phyloP scores from a whole-genome alignment of 1,140 invertebrate species.

The Meloidogyne exigua region DNA sequence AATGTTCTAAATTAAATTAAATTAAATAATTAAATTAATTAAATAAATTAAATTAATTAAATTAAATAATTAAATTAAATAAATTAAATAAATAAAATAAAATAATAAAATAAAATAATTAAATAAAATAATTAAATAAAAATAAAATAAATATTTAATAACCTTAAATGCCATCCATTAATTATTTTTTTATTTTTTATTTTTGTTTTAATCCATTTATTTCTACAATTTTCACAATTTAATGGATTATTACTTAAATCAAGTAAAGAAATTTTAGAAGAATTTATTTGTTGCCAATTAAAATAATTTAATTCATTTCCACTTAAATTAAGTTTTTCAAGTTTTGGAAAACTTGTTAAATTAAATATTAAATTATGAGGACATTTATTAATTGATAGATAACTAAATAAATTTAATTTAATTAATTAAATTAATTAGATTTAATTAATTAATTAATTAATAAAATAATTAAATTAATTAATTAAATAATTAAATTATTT shows the following conservation, averaged over 20 bases:
- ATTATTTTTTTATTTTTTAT: neutral
- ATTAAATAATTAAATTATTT: too few relatives aligned
- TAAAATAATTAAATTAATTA: too few relatives aligned
- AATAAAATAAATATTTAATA: neutral
- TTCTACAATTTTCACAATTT: neutral
- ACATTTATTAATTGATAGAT: neutral
- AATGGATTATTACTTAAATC: neutral
- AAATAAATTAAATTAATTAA: neutral
- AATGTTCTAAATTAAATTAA: constrained; percentile 3
- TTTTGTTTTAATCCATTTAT: neutral
- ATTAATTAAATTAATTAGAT: too few relatives aligned
- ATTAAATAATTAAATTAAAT: too few relatives aligned
- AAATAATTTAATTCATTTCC: constrained; percentile 2
- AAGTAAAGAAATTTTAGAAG: neutral
- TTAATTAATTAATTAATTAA: too few relatives aligned
- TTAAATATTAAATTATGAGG: neutral
- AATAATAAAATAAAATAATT: neutral
- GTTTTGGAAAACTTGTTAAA: neutral
- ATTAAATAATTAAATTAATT: neutral
- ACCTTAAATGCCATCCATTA: neutral
- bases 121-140: too few relatives aligned
- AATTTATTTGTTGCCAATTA: neutral
- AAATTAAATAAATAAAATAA: neutral
- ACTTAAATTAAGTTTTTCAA: constrained; percentile 4
- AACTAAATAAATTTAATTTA: neutral